Base-by-base conservation (phyloP, 2,797 vertebrate genomes). In the Malacoraja senta region DNA sequence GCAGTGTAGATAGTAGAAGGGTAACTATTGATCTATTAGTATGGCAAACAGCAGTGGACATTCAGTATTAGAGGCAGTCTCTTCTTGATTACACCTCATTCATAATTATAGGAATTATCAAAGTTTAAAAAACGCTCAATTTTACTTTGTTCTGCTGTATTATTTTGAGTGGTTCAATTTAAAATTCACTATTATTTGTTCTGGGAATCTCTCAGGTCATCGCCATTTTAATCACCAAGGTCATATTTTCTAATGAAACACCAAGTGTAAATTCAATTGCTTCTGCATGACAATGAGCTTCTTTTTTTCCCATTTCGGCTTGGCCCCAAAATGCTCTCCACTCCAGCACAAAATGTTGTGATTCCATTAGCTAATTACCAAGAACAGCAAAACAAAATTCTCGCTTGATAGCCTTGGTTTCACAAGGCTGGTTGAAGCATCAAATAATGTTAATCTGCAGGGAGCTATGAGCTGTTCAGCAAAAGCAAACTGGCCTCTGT, bases 321-420 rank as follows among this genome's bases (percentile, higher is more conserved):
- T 35, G 17, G 71, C 4, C 71, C 72, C 71, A 74, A 19, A 76
- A 38, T 74, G 71, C 71, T 26, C 26, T 13, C 24, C 71, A 10
- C 26, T 13, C 12, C 71, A 9, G 35, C 38, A 26, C 21, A 92
- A 88, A 86, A 76, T 76, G 90, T 76, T 92, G 38, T 92, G 90
- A 92, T 92, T 92, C 38, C 38, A 92, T 92, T 92, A 92, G 26
- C 76, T 76, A 92, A 76, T 92, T 92, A 92, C 71, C 71, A 92
- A 92, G 65, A 92, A 92, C 32, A 92, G 90, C 71, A 92, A 92
- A 92, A 92, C 38, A 76, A 53, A 92, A 72, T 76, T 74, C 44
- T 92, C 13, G 68, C 90, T 44, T 44, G 26, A 74, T 58, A 92
- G 35, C 35, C 9, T 76, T 2, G 68, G 44, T n/a, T 53, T 76